These are phyloP conservation scores for Drosophila repletoides DNA, from an alignment of 1,140 invertebrate genomes.

Conservation along the genomic window DNA sequence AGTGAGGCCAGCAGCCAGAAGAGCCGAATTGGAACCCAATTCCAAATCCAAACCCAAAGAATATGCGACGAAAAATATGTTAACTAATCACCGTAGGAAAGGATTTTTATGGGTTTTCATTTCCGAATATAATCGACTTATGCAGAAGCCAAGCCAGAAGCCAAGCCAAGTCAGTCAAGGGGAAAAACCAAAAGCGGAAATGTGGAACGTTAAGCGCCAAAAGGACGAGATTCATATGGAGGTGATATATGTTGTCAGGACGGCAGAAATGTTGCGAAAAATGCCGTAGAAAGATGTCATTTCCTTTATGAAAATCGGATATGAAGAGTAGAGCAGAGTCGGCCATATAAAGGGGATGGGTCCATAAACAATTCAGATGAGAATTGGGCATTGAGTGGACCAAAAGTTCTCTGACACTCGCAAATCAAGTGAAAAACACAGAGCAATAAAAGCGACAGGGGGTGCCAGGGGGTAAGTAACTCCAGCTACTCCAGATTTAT, in stretches of 20 bases:
- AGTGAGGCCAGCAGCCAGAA: background rate
- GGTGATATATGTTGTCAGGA: conserved; percentile 76
- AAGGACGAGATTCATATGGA: conserved; percentile 34
- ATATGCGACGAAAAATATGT: conserved; percentile 70
- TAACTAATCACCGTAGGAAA: conserved; percentile 82
- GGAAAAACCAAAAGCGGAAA: conserved; percentile 81
- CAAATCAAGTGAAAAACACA: conserved; percentile 68
- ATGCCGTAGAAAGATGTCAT: conserved; percentile 70
- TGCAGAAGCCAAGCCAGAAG: conserved; percentile 40
- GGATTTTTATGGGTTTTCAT: conserved; percentile 82
- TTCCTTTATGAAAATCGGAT: conserved; percentile 71
- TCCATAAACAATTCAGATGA: conserved; percentile 52
- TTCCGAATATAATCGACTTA: conserved; percentile 78
- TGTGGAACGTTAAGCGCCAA: conserved; percentile 67
- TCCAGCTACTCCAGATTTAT: conserved; percentile 51
- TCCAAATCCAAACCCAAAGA: background rate
- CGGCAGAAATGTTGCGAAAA: conserved; percentile 43
- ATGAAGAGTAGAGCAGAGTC: conserved; percentile 38
- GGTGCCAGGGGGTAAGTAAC: conserved; percentile 12
- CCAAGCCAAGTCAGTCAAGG: conserved; percentile 50
- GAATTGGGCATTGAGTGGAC: conserved; percentile 49
- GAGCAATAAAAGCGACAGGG: conserved; percentile 69
- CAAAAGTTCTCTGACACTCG: conserved; percentile 57
- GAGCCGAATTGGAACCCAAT: background rate
- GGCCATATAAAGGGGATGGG: background rate